Evolutionary conservation across 2,888 invertebrate genomes (phyloP), one percentile per base, ranked within the genome.

Genomic region (Chrysolina americana): DNA sequence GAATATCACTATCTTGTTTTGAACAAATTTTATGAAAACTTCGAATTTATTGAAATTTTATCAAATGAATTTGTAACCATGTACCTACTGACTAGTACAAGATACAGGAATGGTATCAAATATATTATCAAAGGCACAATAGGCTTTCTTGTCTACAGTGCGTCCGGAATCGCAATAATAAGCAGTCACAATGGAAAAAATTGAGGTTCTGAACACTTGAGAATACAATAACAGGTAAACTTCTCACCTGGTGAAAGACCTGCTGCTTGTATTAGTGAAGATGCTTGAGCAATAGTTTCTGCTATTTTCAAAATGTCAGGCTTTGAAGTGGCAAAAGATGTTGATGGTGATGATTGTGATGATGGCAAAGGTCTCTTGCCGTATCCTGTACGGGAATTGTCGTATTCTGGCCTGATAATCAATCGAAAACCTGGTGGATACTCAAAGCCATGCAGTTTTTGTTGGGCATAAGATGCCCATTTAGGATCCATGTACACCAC

Each of bases 361-460:
- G 69, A 41, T 56, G 64, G 68, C 1, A 48, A 23, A 17, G 68
- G 71, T 11, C 68, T 19, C 23, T 76, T 76, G 11, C 77, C 74
- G 17, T 59, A 36, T 0, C 62, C 65, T 13, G 28, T 19, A 21
- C 47, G 62, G n/a, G 64, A 21, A 13, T 79, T 81, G 9, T 88
- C 87, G 62, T 85, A 86, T 73, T 93, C 92, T 13, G 93, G 93
- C 83, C 92, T 92, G 0, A 95, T 94, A 83, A 94, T 94, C 79
- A 97, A 90, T 76, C 94, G 91, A 83, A 93, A 92, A 19, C 97
- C 97, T 23, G 95, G 94, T 0, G 98, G 97, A 89, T 97, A 98
- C 87, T 98, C 97, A 87, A 98, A 94, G 4, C 95, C 94, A 87
- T 97, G 94, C 62, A 98, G 90, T 87, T 97, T 97, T 79, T 96